These are phyloP conservation scores for Idaea dimidiata DNA, from an alignment of 2,888 invertebrate species.

Conservation along the genomic window DNA sequence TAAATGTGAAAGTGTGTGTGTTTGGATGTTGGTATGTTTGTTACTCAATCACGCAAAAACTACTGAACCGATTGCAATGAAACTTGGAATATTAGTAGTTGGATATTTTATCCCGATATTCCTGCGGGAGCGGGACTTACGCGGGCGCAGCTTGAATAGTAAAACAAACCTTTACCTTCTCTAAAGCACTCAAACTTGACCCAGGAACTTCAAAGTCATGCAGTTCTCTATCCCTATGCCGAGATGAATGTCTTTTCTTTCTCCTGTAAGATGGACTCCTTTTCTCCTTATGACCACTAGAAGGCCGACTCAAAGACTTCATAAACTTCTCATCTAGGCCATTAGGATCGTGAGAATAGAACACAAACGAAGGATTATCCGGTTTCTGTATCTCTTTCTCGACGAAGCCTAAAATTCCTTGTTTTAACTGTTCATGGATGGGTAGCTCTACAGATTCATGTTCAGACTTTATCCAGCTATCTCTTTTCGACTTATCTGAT, in stretches of 20 bases:
- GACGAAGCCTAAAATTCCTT: slow-evolving; percentile 75
- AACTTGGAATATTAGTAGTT: too few relatives aligned
- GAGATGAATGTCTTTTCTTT: slow-evolving; percentile 73
- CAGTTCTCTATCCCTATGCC: slow-evolving; percentile 67
- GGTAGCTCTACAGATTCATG: slow-evolving; percentile 80
- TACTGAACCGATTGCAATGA: too few relatives aligned
- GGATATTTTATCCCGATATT: too few relatives aligned
- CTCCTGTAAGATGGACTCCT: slow-evolving; percentile 72
- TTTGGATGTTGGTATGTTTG: too few relatives aligned
- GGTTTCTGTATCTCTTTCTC: slow-evolving; percentile 77
- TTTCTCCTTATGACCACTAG: slow-evolving; percentile 74
- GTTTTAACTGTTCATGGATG: slow-evolving; percentile 80
- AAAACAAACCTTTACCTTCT: slow-evolving; percentile 56
- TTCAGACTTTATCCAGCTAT: slow-evolving; percentile 74
- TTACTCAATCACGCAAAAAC: too few relatives aligned
- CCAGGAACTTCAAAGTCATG: slow-evolving; percentile 77
- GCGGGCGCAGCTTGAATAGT: too few relatives aligned
- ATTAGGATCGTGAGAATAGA: slow-evolving; percentile 75
- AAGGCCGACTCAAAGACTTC: slow-evolving; percentile 68
- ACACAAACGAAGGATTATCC: slow-evolving; percentile 73
- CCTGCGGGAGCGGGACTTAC: too few relatives aligned
- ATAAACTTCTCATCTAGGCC: slow-evolving; percentile 70
- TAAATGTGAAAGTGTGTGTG: too few relatives aligned
- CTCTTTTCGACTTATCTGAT: slow-evolving; percentile 62
- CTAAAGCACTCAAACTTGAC: slow-evolving; percentile 75